Percentiles rank a stretch among this genome's conserved stretches.
These are phyloP conservation scores for Mellilla xanthometata DNA, from an alignment of 2,888 invertebrate species.

Conservation along the genomic window DNA sequence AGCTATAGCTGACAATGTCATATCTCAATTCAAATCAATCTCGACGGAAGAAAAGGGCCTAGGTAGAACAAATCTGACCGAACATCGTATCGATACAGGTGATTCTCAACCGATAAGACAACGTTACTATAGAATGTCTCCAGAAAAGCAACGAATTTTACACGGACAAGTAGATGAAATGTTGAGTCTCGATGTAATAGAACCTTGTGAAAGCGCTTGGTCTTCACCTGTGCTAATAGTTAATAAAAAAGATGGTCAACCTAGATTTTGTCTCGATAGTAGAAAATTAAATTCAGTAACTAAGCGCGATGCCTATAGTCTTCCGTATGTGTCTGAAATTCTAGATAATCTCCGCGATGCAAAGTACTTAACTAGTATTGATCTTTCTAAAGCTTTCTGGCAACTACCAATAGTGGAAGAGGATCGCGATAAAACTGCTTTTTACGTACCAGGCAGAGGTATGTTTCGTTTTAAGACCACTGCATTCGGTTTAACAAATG, in stretches of 20 bases:
- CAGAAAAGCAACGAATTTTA: conserved; percentile 29
- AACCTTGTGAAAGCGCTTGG: conserved; percentile 36
- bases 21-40: conserved; percentile 15
- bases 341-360: conserved; percentile 36
- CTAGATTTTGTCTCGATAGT: conserved; percentile 33
- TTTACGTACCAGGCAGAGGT: conserved; percentile 26
- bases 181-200: conserved; percentile 27
- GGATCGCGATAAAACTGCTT: conserved; percentile 29
- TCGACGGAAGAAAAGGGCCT: conserved; percentile 21
- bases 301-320: conserved; percentile 21
- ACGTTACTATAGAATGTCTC: conserved; percentile 33
- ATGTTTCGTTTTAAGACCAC: conserved; percentile 17
- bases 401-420: conserved; percentile 23
- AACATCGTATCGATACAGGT: conserved; percentile 33
- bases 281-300: conserved; percentile 29
- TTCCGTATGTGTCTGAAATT: conserved; percentile 34
- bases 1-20: conserved; percentile 20
- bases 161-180: conserved; percentile 34
- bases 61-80: conserved; percentile 27
- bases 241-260: conserved; percentile 33
- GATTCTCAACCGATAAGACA: conserved; percentile 32
- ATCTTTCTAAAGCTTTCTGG: conserved; percentile 30
- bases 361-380: conserved; percentile 28
- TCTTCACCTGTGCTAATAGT: conserved; percentile 12
- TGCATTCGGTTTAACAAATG: conserved; percentile 5